Conservation (phyloP, 2,888 invertebrate genomes). For the Parnassius mnemosyne region DNA sequence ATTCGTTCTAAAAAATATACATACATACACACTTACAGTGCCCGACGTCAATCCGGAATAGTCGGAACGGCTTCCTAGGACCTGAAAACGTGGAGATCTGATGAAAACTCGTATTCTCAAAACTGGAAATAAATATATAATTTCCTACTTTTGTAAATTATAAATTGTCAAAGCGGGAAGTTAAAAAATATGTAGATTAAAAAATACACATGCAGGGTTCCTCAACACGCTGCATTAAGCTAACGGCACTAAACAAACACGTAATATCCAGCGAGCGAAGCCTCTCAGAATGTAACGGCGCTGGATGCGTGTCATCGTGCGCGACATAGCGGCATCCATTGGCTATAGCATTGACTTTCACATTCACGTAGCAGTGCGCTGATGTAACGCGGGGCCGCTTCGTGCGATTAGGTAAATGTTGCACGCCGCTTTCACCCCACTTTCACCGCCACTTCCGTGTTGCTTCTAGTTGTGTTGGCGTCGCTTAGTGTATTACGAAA, state of each 20-base stretch:
- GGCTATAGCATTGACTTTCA: conserved; percentile 79
- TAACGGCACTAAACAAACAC: background rate
- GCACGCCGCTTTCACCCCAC: conserved; percentile 74
- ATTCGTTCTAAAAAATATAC: too few species aligned
- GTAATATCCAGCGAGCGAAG: background rate
- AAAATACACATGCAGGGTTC: too few species aligned
- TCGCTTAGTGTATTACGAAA: conserved; percentile 11
- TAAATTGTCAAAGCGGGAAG: too few species aligned
- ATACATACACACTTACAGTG: too few species aligned
- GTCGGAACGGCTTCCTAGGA: too few species aligned
- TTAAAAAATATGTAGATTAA: too few species aligned
- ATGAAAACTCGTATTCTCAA: too few species aligned
- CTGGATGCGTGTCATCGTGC: conserved; percentile 38
- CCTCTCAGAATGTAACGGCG: conserved; percentile 9
- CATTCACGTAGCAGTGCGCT: conserved; percentile 49
- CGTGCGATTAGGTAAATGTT: conserved; percentile 74
- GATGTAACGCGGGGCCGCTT: conserved; percentile 51
- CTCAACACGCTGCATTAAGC: background rate
- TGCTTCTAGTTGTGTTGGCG: conserved; percentile 32
- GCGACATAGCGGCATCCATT: conserved; percentile 42
- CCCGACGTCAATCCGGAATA: too few species aligned
- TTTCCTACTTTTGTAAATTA: too few species aligned
- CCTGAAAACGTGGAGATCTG: too few species aligned
- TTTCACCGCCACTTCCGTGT: conserved; percentile 77
- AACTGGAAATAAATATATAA: too few species aligned